A percentile compares a stretch with the other conserved stretches of the same genome.
These are phyloP conservation scores for Hofmannophila pseudospretella DNA, from an alignment of 2,888 invertebrate genomes.

Conservation along the genomic window DNA sequence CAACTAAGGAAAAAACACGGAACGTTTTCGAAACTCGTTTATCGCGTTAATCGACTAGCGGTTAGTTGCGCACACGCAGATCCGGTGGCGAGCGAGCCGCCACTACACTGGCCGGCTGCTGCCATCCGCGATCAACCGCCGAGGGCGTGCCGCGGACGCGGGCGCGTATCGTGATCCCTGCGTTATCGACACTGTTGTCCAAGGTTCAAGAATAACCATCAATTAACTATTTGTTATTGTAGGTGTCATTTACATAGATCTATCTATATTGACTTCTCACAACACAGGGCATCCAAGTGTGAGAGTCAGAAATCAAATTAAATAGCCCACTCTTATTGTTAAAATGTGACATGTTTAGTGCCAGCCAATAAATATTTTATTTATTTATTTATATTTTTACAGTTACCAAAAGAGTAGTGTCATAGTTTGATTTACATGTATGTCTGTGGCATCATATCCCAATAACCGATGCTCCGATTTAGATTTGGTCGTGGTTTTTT, in stretches of 20 bases:
- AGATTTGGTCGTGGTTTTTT: no score
- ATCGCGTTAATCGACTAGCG: neutral
- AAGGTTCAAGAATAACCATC: slow-evolving; percentile 43
- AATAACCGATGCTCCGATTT: no score
- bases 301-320: no score
- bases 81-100: slow-evolving; percentile 19
- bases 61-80: slow-evolving; percentile 15
- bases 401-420: no score
- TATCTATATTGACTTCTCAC: no score
- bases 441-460: no score
- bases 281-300: neutral
- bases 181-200: slow-evolving; percentile 48
- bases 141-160: neutral
- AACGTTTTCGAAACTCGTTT: neutral
- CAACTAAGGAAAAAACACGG: neutral
- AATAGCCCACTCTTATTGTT: no score
- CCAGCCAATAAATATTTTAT: no score
- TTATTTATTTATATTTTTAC: no score
- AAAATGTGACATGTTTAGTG: no score
- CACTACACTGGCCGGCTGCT: slow-evolving; percentile 15
- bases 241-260: no score
- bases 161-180: slow-evolving; percentile 23
- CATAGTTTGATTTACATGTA: no score
- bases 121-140: neutral
- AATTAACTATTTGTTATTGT: neutral